Conservation (phyloP, 2,888 invertebrate genomes). For the Diloba caeruleocephala region DNA sequence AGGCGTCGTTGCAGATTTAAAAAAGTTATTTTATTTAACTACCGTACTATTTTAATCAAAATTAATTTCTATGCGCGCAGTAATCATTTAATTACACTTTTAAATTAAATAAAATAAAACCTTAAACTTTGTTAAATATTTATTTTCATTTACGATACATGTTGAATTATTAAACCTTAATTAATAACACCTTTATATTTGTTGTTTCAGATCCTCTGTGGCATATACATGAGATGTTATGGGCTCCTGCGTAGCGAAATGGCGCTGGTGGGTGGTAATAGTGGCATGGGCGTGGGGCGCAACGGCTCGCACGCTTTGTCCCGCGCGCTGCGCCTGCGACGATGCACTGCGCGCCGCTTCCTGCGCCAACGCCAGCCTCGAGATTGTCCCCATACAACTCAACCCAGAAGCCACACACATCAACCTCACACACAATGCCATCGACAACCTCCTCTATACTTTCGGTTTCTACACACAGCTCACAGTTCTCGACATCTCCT, state of each 20-base stretch:
- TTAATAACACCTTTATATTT: slow-evolving; percentile 36
- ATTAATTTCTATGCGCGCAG: too few species aligned
- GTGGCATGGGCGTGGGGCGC: slow-evolving; percentile 87
- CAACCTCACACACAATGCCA: slow-evolving; percentile 95
- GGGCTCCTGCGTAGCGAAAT: slow-evolving; percentile 86
- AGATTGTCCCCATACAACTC: slow-evolving; percentile 96
- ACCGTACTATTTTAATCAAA: too few species aligned
- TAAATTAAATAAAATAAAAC: not conserved
- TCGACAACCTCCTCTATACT: slow-evolving; percentile 93
- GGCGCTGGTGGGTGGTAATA: slow-evolving; percentile 88
- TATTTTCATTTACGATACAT: not conserved
- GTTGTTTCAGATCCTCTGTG: slow-evolving; percentile 79
- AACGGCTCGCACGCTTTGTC: slow-evolving; percentile 91
- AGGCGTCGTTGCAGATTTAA: too few species aligned
- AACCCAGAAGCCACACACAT: slow-evolving; percentile 96
- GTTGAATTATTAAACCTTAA: too few species aligned
- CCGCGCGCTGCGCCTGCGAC: slow-evolving; percentile 94
- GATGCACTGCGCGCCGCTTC: slow-evolving; percentile 93
- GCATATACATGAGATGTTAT: slow-evolving; percentile 87
- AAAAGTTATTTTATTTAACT: too few species aligned
- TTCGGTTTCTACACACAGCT: slow-evolving; percentile 95
- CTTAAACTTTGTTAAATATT: not conserved
- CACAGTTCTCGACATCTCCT: slow-evolving; percentile 94
- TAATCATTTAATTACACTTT: too few species aligned
- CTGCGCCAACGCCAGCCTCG: slow-evolving; percentile 94